Evolutionary conservation across 2,888 invertebrate genomes (phyloP), one percentile per base, ranked within the genome.

Genomic region (Boloria euphrosyne): DNA sequence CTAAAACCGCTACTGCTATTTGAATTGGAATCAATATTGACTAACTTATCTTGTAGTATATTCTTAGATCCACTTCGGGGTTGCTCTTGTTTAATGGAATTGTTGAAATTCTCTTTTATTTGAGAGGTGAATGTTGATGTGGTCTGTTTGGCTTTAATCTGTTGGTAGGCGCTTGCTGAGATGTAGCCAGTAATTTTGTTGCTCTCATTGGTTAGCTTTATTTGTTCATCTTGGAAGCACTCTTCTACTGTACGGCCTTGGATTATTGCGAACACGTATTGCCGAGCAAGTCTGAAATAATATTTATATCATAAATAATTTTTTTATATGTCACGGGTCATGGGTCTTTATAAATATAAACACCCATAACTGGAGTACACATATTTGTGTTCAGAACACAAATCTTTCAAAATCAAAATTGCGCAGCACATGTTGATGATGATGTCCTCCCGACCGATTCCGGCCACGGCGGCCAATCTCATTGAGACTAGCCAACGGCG

Each of bases 161-260:
- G 87, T 66, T 92, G 90, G 71, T 90, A 92, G 1, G 87, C 87
- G 7, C 77, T 80, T 0, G 87, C 87, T 0, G 92, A 86, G 65
- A 93, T 90, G 78, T 94, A 94, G 0, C 94, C 94, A 0, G 90
- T 83, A 0, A 94, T 70, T 73, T 87, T 90, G 71, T 76, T 83
- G 10, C 78, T 72, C 78, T 86, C 87, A 70, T 78, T 85, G 47
- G 86, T 80, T 67, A 83, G 76, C 71, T 83, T 88, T 31, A 78
- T 74, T 64, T 89, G 86, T 72, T 93, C 93, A 47, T 93, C 92
- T 66, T 88, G 86, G 72, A 92, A 90, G 67, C 95, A 94, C 58
- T 95, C 95, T 50, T 95, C 95, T 2, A 94, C 92, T 0, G 93
- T 87, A 73, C 94, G 94, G 0, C 95, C 95, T 77, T 93, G 93